Conservation (phyloP, 2,888 invertebrate species). For the Cheilosia grossa region DNA sequence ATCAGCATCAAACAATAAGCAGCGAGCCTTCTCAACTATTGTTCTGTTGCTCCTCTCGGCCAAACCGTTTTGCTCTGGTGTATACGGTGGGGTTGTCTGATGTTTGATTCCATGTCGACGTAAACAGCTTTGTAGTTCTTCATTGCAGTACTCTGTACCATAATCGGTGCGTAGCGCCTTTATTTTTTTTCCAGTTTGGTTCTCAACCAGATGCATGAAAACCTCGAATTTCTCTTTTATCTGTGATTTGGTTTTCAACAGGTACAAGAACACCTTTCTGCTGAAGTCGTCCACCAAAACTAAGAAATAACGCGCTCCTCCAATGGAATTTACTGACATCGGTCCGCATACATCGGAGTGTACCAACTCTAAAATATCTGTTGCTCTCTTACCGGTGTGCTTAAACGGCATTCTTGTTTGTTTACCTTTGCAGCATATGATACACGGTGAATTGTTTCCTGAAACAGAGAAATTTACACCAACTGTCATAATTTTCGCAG, state of each 20-base stretch:
- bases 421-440: slow-evolving; percentile 17
- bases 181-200: slow-evolving; percentile 55
- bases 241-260: slow-evolving; percentile 29
- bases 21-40: slow-evolving; percentile 67
- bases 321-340: slow-evolving; percentile 38
- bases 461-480: neutral
- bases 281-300: slow-evolving; percentile 79
- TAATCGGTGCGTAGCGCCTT: slow-evolving; percentile 32
- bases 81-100: slow-evolving; percentile 24
- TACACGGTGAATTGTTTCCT: neutral
- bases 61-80: slow-evolving; percentile 52
- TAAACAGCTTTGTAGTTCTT: neutral
- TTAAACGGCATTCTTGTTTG: slow-evolving; percentile 12
- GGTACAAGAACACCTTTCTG: slow-evolving; percentile 48
- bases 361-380: slow-evolving; percentile 3
- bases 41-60: slow-evolving; percentile 68
- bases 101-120: slow-evolving; percentile 4
- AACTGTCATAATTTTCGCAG: neutral
- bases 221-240: slow-evolving; percentile 53
- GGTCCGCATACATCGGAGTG: slow-evolving; percentile 22
- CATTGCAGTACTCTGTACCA: slow-evolving; percentile 29
- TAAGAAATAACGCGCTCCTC: slow-evolving; percentile 79
- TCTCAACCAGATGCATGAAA: slow-evolving; percentile 62
- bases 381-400: slow-evolving; percentile 8
- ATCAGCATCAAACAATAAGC: slow-evolving; percentile 71